phyloP scores from a whole-genome alignment of 35 echinoderm and acorn worm genomes.

The Lytechinus variegatus region DNA sequence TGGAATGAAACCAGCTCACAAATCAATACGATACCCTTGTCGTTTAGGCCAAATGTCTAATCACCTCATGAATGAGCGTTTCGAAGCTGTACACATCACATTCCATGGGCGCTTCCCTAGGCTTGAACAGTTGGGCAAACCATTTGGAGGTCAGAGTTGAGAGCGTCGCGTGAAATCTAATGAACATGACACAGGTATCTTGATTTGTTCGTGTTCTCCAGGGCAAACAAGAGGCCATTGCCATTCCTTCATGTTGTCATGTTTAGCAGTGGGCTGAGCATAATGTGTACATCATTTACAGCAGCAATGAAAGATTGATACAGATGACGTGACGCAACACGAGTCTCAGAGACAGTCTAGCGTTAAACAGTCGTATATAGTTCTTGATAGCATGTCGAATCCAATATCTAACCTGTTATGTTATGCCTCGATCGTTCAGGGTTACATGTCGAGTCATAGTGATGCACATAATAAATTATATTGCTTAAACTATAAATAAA shows the following conservation, averaged over 20 bases:
- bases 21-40: not conserved
- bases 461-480: not conserved
- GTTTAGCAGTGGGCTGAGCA: not conserved
- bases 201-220: not conserved
- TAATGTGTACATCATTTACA: not conserved
- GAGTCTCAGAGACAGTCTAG: not conserved
- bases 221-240: not conserved
- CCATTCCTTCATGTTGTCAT: not conserved
- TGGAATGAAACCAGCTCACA: not conserved
- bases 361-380: not conserved
- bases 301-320: slow-evolving; percentile 2
- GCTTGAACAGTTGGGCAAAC: not conserved
- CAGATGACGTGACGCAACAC: not conserved
- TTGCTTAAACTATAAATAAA: no score
- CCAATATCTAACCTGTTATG: not conserved
- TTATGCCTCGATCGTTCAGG: not conserved
- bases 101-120: not conserved
- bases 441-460: not conserved
- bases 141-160: not conserved
- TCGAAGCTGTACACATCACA: not conserved
- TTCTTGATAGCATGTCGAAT: not conserved
- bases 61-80: slow-evolving; percentile 1
- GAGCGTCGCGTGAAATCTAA: not conserved
- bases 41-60: not conserved
- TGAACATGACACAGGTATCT: not conserved